Conservation (phyloP, 2,113 vertebrate genomes). For the Leucoraja erinaceus region DNA sequence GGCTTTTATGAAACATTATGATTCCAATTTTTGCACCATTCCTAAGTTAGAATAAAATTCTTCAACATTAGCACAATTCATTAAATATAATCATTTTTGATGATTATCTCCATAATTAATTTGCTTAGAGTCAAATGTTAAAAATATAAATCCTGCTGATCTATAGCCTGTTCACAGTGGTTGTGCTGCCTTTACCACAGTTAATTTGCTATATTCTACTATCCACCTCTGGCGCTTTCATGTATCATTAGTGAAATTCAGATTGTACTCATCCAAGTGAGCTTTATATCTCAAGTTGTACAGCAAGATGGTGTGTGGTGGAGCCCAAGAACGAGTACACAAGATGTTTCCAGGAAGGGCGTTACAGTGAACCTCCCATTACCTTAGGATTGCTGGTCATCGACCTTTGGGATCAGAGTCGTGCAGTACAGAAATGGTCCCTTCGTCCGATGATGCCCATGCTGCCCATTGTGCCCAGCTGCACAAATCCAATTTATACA, state of each 20-base stretch:
- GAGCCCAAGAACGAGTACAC: neutral
- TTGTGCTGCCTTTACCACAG: neutral
- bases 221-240: neutral
- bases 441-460: too few species aligned
- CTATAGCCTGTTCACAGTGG: neutral
- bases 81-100: neutral
- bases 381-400: too few species aligned
- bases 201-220: neutral
- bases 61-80: neutral
- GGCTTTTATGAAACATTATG: conserved; percentile 7
- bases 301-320: neutral
- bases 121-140: neutral
- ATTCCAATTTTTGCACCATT: neutral
- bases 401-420: too few species aligned
- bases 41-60: neutral
- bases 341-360: neutral
- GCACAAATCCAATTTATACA: too few species aligned
- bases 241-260: neutral
- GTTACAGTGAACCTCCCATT: too few species aligned
- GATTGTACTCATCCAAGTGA: neutral
- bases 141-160: neutral
- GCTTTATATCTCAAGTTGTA: neutral
- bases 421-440: too few species aligned
- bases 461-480: too few species aligned
- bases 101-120: conserved; percentile 12